Conservation (phyloP, 2,797 vertebrate genomes). For the Nyctibius grandis region DNA sequence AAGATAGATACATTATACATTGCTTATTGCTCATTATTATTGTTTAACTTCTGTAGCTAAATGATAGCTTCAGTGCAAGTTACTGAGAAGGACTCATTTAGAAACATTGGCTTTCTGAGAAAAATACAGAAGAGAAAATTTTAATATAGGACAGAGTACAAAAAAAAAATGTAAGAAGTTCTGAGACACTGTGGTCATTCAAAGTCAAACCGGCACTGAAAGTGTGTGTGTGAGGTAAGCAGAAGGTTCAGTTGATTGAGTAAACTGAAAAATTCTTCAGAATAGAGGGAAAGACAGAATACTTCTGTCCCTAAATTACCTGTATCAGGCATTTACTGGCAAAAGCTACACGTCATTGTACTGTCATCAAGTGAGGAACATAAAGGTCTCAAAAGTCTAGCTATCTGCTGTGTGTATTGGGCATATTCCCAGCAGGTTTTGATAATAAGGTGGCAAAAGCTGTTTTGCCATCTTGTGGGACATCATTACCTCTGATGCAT, state of each 20-base stretch:
- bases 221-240: not conserved
- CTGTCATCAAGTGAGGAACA: not conserved
- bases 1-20: not conserved
- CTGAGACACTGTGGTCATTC: not conserved
- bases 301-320: not conserved
- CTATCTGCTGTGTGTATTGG: not conserved
- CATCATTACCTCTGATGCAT: not conserved
- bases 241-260: not conserved
- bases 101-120: not conserved
- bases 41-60: not conserved
- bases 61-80: not conserved
- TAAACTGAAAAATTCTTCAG: not conserved
- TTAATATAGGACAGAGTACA: not conserved
- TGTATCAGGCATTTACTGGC: not conserved
- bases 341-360: not conserved
- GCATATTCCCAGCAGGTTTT: not conserved
- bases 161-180: not conserved
- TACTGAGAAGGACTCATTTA: not conserved
- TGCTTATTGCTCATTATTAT: not conserved
- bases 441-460: not conserved
- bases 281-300: not conserved
- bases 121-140: not conserved
- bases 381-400: not conserved
- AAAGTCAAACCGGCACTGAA: not conserved
- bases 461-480: not conserved